These are phyloP conservation scores for Isoperla grammatica DNA, from an alignment of 2,888 invertebrate species.

Conservation along the genomic window DNA sequence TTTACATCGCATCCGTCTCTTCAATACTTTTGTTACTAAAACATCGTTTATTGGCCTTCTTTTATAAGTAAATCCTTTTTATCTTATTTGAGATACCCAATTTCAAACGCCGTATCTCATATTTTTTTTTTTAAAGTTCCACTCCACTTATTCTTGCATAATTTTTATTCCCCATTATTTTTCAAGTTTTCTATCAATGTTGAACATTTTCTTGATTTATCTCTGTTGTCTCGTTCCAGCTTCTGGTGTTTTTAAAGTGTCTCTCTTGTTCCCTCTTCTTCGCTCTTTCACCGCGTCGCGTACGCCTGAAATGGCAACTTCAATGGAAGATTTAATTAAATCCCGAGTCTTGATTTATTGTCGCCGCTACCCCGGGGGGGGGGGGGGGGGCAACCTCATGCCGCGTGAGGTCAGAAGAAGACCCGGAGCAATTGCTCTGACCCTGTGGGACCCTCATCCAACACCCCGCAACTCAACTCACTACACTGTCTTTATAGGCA, in stretches of 20 bases:
- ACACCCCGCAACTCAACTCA: neutral
- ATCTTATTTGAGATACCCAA: constrained; percentile 5
- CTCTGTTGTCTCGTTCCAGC: neutral
- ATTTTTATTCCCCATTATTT: constrained; percentile 7
- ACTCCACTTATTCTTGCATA: constrained; percentile 16
- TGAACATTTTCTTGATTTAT: constrained; percentile 10
- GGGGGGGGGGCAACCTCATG: constrained; percentile 14
- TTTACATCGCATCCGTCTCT: too few species aligned
- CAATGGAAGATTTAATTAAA: constrained; percentile 60
- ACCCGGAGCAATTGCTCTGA: constrained; percentile 16
- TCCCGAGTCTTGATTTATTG: constrained; percentile 54
- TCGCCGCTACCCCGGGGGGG: constrained; percentile 36
- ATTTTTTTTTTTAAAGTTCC: constrained; percentile 10
- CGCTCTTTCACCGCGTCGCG: constrained; percentile 29
- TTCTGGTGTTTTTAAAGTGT: constrained; percentile 5
- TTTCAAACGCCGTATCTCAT: neutral
- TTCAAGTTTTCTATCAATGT: constrained; percentile 4
- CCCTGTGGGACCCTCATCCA: neutral
- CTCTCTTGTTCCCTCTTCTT: constrained; percentile 13
- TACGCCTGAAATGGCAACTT: constrained; percentile 50
- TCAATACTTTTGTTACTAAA: neutral
- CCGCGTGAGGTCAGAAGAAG: constrained; percentile 16
- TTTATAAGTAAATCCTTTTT: neutral
- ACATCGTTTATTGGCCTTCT: constrained; percentile 12
- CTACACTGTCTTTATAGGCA: neutral